Evolutionary conservation across 2,797 vertebrate genomes (phyloP).

Genomic region (Gadopsis marmoratus): DNA sequence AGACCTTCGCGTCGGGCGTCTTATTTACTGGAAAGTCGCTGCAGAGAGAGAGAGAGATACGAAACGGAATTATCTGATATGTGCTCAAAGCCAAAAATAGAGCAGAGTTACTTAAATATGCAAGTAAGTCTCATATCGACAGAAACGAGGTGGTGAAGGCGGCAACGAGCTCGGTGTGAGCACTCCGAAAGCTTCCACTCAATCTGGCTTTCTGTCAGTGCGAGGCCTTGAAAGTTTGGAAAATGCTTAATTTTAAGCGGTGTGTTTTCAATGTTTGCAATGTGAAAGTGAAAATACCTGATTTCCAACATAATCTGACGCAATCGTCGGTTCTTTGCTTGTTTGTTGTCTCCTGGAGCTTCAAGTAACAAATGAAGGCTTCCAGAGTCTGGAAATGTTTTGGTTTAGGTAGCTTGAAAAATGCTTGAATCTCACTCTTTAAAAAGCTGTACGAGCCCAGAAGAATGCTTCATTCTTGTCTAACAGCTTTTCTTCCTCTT

Average conservation of each 20-base stretch:
- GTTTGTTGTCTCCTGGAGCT: no score
- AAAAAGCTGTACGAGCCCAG: no score
- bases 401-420: no score
- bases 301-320: no score
- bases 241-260: no score
- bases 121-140: neutral
- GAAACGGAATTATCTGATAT: neutral
- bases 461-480: neutral
- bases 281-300: no score
- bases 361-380: no score
- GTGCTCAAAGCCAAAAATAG: neutral
- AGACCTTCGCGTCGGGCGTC: neutral
- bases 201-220: neutral
- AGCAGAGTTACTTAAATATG: neutral
- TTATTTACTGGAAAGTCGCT: rapidly evolving
- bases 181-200: neutral
- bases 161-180: neutral
- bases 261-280: no score
- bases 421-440: no score
- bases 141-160: neutral
- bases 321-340: no score
- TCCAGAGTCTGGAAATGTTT: no score
- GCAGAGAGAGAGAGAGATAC: neutral
- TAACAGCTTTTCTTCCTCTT: neutral
- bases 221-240: no score